phyloP scores from a whole-genome alignment of 2,888 invertebrate species.

The Microchrysa polita region DNA sequence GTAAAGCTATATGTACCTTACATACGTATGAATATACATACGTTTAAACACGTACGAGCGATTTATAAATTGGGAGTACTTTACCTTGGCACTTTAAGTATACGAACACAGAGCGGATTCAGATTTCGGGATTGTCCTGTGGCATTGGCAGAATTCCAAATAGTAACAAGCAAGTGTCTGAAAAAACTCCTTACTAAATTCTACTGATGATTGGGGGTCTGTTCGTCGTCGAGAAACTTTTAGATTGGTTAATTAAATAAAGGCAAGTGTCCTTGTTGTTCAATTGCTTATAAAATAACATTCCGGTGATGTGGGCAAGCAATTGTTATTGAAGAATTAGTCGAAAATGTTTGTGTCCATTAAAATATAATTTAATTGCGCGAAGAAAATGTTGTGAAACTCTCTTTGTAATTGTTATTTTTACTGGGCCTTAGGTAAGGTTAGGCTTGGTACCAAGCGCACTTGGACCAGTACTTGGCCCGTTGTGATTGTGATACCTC shows the following conservation, averaged over 20 bases:
- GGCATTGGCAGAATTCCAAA: constrained; percentile 20
- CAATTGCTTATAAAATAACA: constrained; percentile 27
- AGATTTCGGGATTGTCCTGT: constrained; percentile 14
- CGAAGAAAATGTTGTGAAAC: not conserved
- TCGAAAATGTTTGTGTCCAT: not conserved
- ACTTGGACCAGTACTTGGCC: too few relatives aligned
- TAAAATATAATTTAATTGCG: not conserved
- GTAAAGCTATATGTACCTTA: not conserved
- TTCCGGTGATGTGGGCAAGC: constrained; percentile 4
- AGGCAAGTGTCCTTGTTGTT: constrained; percentile 25
- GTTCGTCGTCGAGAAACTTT: constrained; percentile 23
- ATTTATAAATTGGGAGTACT: not conserved
- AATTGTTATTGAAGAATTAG: not conserved
- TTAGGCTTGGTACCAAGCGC: too few relatives aligned
- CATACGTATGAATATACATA: constrained; percentile 3
- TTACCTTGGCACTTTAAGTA: constrained; percentile 8
- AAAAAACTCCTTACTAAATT: constrained; percentile 42
- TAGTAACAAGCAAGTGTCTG: constrained; percentile 15
- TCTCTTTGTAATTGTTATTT: too few relatives aligned
- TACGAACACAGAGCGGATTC: not conserved
- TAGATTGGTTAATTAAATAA: constrained; percentile 40
- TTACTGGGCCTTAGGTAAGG: too few relatives aligned
- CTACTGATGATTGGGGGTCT: too few relatives aligned
- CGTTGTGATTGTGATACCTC: too few relatives aligned
- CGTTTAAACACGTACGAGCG: not conserved